phyloP scores from a whole-genome alignment of 2,888 invertebrate species.

The Platycheirus rosarum region DNA sequence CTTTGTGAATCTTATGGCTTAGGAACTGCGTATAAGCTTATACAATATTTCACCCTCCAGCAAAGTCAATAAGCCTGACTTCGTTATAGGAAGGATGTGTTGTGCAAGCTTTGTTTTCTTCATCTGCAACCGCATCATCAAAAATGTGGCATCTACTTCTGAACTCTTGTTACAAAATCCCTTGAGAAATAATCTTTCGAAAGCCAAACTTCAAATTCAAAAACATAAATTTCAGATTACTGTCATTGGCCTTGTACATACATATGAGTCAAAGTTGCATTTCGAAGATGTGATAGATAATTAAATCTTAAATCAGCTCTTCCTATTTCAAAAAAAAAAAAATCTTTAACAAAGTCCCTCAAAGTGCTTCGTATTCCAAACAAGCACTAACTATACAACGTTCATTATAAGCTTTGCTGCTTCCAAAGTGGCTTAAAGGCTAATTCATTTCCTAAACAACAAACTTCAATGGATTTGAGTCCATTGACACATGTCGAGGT shows the following conservation, averaged over 20 bases:
- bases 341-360: neutral
- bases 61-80: too few relatives aligned
- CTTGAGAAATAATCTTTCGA: too few relatives aligned
- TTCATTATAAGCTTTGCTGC: neutral
- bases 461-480: constrained; percentile 52
- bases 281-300: neutral
- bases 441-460: constrained; percentile 29
- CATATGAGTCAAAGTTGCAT: neutral
- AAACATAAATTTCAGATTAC: constrained; percentile 37
- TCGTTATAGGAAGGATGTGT: too few relatives aligned
- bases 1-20: too few relatives aligned
- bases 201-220: constrained; percentile 28
- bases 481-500: constrained; percentile 66
- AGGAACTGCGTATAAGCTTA: too few relatives aligned
- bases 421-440: constrained; percentile 16
- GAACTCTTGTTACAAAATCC: too few relatives aligned
- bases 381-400: too few relatives aligned
- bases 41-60: too few relatives aligned
- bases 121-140: too few relatives aligned
- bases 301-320: neutral
- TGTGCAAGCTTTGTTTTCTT: too few relatives aligned
- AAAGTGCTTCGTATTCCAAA: neutral
- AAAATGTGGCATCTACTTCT: too few relatives aligned
- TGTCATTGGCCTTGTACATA: constrained; percentile 68
- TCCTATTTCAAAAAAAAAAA: constrained; percentile 2